A percentile compares a stretch with the other conserved stretches of the same genome.
Evolutionary conservation across 2,113 vertebrate species (phyloP).

Genomic region (Paradisaea rubra): DNA sequence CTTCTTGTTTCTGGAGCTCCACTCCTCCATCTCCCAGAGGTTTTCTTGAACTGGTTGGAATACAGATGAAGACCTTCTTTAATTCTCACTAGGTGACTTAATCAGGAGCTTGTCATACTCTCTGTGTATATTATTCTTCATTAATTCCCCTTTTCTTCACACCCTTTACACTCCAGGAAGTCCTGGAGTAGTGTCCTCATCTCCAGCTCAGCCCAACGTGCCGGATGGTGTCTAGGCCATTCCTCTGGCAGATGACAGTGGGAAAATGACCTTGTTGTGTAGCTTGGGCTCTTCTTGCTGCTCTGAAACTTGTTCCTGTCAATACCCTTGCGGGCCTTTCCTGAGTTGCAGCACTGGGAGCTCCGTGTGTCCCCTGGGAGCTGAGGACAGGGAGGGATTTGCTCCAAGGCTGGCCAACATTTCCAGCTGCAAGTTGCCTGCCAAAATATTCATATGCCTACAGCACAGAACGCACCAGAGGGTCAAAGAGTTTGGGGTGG

Average conservation of each 20-base stretch:
- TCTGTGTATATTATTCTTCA: not conserved
- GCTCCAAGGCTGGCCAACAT: not conserved
- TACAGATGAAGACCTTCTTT: not conserved
- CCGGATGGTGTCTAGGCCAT: not conserved
- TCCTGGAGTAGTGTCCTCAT: not conserved
- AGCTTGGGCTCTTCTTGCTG: not conserved
- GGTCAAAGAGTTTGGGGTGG: not conserved
- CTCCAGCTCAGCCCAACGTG: not conserved
- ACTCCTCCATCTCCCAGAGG: not conserved
- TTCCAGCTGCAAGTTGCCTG: not conserved
- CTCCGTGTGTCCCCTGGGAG: not conserved
- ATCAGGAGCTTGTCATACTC: not conserved
- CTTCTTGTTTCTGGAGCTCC: not conserved
- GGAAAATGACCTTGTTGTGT: not conserved
- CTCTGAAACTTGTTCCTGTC: not conserved
- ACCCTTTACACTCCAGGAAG: not conserved
- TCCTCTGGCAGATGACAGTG: not conserved
- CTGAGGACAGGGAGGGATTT: not conserved
- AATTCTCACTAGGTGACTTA: not conserved
- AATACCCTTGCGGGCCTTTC: not conserved
- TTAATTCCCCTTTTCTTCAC: not conserved
- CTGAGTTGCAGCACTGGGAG: not conserved
- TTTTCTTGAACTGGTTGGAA: not conserved
- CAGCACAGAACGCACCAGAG: not conserved
- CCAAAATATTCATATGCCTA: not conserved